Evolutionary conservation across 2,113 vertebrate genomes (phyloP).

Genomic region (Paracanthobrama guichenoti): DNA sequence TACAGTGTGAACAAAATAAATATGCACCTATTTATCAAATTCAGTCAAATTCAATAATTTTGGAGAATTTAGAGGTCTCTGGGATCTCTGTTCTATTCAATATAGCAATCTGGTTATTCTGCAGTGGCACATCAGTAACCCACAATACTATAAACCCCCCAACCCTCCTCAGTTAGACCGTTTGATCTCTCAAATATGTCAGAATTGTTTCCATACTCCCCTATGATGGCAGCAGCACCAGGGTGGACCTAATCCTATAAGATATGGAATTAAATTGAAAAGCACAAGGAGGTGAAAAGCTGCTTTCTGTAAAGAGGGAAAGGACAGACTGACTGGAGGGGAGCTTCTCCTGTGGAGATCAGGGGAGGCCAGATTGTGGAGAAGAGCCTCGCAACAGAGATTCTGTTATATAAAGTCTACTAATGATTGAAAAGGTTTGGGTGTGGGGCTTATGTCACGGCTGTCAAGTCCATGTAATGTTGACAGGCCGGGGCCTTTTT

Average conservation of each 20-base stretch:
- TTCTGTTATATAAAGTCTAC: constrained; percentile 70
- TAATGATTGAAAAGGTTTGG: constrained; percentile 56
- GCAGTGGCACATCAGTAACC: constrained; percentile 35
- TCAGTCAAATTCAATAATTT: background rate
- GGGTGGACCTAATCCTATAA: constrained; percentile 74
- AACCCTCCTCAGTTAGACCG: constrained; percentile 43
- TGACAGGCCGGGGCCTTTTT: constrained; percentile 73
- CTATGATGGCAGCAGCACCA: constrained; percentile 60
- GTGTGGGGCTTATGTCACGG: constrained; percentile 80
- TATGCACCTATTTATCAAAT: background rate
- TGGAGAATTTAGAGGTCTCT: background rate
- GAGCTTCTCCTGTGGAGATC: constrained; percentile 33
- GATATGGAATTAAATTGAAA: constrained; percentile 82
- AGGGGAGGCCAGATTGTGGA: constrained; percentile 13
- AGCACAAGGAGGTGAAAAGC: constrained; percentile 75
- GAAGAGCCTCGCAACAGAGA: constrained; percentile 62
- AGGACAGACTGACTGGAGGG: constrained; percentile 29
- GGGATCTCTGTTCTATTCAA: background rate
- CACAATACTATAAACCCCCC: constrained; percentile 42
- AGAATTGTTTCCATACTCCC: constrained; percentile 79
- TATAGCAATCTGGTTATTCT: constrained; percentile 31
- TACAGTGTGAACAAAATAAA: background rate
- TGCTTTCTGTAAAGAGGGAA: constrained; percentile 47
- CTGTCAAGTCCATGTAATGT: constrained; percentile 81
- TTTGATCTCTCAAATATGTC: constrained; percentile 73